Base-by-base conservation (phyloP, 2,797 vertebrate species). In the Pangasius mekongensis region DNA sequence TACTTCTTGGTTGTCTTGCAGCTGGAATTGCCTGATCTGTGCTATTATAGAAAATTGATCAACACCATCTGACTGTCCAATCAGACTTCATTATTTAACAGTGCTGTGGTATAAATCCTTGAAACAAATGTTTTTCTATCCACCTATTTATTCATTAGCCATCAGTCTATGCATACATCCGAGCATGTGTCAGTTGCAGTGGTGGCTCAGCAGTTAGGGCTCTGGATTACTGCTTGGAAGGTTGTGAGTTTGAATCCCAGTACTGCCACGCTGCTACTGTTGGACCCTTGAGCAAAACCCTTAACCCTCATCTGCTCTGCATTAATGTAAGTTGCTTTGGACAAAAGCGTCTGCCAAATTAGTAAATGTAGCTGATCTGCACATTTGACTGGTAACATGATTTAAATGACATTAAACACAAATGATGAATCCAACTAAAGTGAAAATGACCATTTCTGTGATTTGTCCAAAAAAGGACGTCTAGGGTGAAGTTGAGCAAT, bases 391-490 rank as follows among this genome's bases (percentile, higher is more conserved):
- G 52, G 30, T 78, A 73, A 56, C 86, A 56, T 74, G 2, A n/a
- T 78, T 71, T 80, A 60, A 85, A 82, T 54, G 10, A 85, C 49
- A 74, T 85, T 82, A 81, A 87, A 60, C 36, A 86, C 69, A 78
- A 60, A 58, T 66, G 33, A 86, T 36, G 13, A 89, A 87, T 86
- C 87, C 83, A 52, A 14, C 73, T 14, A 52, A 36, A 56, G 52
- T 80, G 30, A 58, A 80, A 87, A 47, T 58, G 56, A 89, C 86
- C 52, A 39, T 83, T n/a, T 27, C 22, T 43, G 20, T 83, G 39
- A 64, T 47, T 67, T 33, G n/a, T 84, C 47, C 43, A 83, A 77
- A 56, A 56, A 81, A 86, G 52, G 43, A 33, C 20, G 33, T 81
- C 76, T 71, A 74, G 30, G 84, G 20, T 54, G 84, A 89, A 52